Evolutionary conservation across 2,888 invertebrate genomes (phyloP).

Genomic region (Lepidonotus clava): DNA sequence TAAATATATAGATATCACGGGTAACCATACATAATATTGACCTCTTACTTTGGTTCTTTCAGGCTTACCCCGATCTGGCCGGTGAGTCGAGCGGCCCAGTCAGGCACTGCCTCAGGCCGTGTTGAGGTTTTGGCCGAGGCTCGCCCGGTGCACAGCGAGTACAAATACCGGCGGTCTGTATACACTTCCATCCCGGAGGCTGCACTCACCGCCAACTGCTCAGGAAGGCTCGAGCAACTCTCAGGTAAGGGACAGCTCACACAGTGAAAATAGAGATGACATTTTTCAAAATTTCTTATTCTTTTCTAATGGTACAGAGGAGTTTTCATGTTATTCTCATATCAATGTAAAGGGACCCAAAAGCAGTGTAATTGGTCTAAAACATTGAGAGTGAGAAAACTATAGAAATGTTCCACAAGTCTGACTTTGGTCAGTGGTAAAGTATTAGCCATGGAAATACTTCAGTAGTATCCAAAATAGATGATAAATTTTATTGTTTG

Average conservation of each 20-base stretch:
- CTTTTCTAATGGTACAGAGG: too few relatives aligned
- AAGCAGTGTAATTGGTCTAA: too few relatives aligned
- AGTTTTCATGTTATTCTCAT: too few relatives aligned
- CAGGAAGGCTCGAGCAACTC: slow-evolving; percentile 69
- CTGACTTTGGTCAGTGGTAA: too few relatives aligned
- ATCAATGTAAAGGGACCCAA: too few relatives aligned
- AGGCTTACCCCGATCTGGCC: slow-evolving; percentile 73
- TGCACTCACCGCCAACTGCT: slow-evolving; percentile 66
- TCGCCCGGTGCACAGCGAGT: slow-evolving; percentile 65
- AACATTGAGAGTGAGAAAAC: too few relatives aligned
- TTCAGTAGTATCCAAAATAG: too few relatives aligned
- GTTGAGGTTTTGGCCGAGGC: slow-evolving; percentile 67
- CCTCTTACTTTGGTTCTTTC: slow-evolving; percentile 55
- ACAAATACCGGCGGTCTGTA: slow-evolving; percentile 69
- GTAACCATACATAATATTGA: background rate
- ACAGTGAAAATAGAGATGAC: too few relatives aligned
- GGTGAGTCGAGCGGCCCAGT: slow-evolving; percentile 68
- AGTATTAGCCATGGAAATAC: too few relatives aligned
- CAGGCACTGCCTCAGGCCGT: slow-evolving; percentile 67
- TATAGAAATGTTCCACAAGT: too few relatives aligned
- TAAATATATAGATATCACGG: background rate
- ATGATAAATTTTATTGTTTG: too few relatives aligned
- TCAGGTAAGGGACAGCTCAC: slow-evolving; percentile 61
- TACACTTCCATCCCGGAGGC: slow-evolving; percentile 66
- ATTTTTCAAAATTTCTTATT: too few relatives aligned